Evolutionary conservation across 64 coral and sea anemone genomes (phyloP).

Genomic region (Acropora tenuis): DNA sequence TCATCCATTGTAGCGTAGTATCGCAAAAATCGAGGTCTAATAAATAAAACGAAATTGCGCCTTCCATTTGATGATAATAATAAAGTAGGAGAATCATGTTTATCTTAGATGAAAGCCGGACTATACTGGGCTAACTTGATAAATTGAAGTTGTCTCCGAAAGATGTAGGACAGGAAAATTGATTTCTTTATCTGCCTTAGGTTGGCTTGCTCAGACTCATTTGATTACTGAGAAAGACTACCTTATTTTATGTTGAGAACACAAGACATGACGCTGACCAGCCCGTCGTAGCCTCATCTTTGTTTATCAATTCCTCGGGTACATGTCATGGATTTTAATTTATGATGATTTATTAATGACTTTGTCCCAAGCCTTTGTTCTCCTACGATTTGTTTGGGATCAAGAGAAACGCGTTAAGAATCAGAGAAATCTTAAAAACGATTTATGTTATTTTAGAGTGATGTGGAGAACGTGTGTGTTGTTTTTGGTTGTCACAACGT

Average conservation of each 20-base stretch:
- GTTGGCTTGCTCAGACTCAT: background rate
- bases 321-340: slow-evolving; percentile 79
- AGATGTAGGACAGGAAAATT: background rate
- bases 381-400: slow-evolving; percentile 34
- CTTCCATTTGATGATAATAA: background rate
- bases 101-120: background rate
- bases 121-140: background rate
- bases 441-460: slow-evolving; percentile 29
- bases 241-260: slow-evolving; percentile 15
- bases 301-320: slow-evolving; percentile 90
- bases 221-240: background rate
- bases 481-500: slow-evolving; percentile 32
- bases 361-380: slow-evolving; percentile 59
- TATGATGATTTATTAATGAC: slow-evolving; percentile 87
- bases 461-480: slow-evolving; percentile 51
- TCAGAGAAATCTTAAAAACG: slow-evolving; percentile 30
- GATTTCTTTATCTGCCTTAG: background rate
- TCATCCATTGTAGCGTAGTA: too few relatives aligned
- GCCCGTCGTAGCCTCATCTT: background rate
- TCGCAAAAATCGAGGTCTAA: background rate
- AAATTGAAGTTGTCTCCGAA: background rate
- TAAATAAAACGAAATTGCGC: background rate
- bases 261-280: slow-evolving; percentile 29
- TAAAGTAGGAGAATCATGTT: background rate
- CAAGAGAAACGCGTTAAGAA: slow-evolving; percentile 25